Percentiles rank a stretch among this genome's conserved stretches.
These are phyloP conservation scores for Cryptocephalus primarius DNA, from an alignment of 2,888 invertebrate species.

Conservation along the genomic window DNA sequence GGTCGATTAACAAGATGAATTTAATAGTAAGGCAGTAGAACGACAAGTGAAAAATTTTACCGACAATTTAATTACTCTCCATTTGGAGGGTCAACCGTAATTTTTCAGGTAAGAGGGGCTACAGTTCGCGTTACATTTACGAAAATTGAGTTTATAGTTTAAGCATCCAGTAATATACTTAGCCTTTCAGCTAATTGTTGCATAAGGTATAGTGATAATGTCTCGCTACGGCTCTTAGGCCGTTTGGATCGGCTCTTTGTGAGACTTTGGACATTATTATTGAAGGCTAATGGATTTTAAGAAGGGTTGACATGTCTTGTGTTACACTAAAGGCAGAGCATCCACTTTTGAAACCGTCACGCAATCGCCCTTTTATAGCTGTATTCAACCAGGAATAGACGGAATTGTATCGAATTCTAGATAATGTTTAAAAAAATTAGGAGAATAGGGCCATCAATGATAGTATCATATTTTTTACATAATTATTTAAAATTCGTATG, in stretches of 20 bases:
- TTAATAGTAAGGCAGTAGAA: too few relatives aligned
- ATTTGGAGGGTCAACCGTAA: too few relatives aligned
- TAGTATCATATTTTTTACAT: too few relatives aligned
- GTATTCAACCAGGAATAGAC: too few relatives aligned
- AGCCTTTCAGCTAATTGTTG: conserved; percentile 38
- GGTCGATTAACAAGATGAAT: too few relatives aligned
- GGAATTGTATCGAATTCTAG: too few relatives aligned
- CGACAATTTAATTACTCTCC: too few relatives aligned
- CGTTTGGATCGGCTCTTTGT: conserved; percentile 37
- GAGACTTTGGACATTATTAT: conserved; percentile 40
- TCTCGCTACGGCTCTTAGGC: conserved; percentile 37
- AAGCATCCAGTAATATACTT: conserved; percentile 40
- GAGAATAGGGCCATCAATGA: too few relatives aligned
- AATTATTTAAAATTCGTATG: too few relatives aligned
- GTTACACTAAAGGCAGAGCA: neutral
- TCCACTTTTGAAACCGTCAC: too few relatives aligned
- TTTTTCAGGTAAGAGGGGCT: neutral
- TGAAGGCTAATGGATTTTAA: conserved; percentile 40
- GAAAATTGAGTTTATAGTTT: conserved; percentile 37
- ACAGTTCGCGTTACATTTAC: conserved; percentile 18
- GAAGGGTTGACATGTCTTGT: conserved; percentile 32
- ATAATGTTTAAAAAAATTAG: too few relatives aligned
- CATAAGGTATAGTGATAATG: conserved; percentile 35
- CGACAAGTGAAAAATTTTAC: neutral
- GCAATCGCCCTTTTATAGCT: too few relatives aligned